Base-by-base conservation (phyloP, 2,113 vertebrate genomes). In the Rynchops niger region DNA sequence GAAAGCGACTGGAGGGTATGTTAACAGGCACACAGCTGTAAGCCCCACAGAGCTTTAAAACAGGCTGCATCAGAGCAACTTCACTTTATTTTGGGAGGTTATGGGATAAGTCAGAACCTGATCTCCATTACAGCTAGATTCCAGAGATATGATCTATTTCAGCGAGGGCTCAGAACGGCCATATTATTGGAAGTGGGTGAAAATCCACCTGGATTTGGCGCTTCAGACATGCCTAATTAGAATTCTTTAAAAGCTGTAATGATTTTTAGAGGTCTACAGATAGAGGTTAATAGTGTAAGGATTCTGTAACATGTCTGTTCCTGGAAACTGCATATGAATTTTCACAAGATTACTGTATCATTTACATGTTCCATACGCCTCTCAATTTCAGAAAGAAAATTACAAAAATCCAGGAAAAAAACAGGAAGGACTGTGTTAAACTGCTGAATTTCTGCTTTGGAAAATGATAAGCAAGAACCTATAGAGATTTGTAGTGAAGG, bases 131-230 rank as follows among this genome's bases (percentile, higher is more conserved):
- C 86, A 89, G 73, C 67, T 80, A 95, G 86, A 97, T 95, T 95
- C 94, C 95, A 97, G 84, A 96, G 95, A 90, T 96, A 92, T 89
- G 91, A 95, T 96, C 93, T 96, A 80, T 90, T 95, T 95, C 93
- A 94, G 34, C 0, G 0, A 70, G 66, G 73, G 93, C 84, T 97
- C 97, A 96, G 78, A 77, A 49, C 6, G 3, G 32, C 73, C 73
- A 82, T 97, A 82, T 93, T 94, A 96, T 91, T 95, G 91, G 93
- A 94, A 97, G 94, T 94, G 94, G 93, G 95, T 97, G 96, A 97
- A 97, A 97, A 97, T 95, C 96, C 96, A 93, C 87, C 86, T 95
- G 96, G 95, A 97, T 97, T 97, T 97, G 91, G 78, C 3, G 0
- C 81, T 97, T 95, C 96, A 94, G 95, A 90, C 84, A 93, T 94